Evolutionary conservation across 2,888 invertebrate species (phyloP).

Genomic region (Syrphus vitripennis): DNA sequence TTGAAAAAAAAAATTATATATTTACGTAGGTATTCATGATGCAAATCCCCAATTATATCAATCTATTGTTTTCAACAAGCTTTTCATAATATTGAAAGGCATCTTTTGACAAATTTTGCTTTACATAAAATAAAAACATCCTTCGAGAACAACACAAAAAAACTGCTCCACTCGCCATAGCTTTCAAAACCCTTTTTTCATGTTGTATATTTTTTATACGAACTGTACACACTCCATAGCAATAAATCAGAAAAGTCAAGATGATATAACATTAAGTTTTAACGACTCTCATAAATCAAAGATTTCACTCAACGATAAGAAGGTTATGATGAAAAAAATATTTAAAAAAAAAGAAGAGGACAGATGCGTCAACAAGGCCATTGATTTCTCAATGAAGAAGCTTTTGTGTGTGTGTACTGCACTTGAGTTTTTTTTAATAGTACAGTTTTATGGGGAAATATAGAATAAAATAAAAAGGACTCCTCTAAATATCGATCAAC

Average conservation of each 20-base stretch:
- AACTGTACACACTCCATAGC: background rate
- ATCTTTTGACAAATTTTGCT: background rate
- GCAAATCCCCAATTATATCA: background rate
- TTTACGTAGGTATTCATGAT: too few relatives aligned
- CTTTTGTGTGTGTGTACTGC: background rate
- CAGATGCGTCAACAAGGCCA: conserved; percentile 11
- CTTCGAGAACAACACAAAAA: background rate
- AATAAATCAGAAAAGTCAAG: conserved; percentile 49
- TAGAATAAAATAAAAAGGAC: background rate
- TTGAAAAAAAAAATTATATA: too few relatives aligned
- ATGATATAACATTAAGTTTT: conserved; percentile 56
- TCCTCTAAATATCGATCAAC: background rate
- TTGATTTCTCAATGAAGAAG: conserved; percentile 20
- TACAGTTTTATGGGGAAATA: background rate
- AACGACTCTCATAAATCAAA: conserved; percentile 65
- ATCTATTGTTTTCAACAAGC: too few relatives aligned
- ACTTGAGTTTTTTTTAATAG: background rate
- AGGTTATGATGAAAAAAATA: background rate
- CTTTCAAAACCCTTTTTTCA: conserved; percentile 27
- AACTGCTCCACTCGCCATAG: background rate
- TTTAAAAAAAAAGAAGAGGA: background rate
- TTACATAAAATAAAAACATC: background rate
- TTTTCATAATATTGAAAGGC: background rate
- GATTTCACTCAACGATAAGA: conserved; percentile 50
- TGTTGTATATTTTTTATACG: too few relatives aligned